Base-by-base conservation (phyloP, 2,888 invertebrate genomes). In the Flexamia atlantica region DNA sequence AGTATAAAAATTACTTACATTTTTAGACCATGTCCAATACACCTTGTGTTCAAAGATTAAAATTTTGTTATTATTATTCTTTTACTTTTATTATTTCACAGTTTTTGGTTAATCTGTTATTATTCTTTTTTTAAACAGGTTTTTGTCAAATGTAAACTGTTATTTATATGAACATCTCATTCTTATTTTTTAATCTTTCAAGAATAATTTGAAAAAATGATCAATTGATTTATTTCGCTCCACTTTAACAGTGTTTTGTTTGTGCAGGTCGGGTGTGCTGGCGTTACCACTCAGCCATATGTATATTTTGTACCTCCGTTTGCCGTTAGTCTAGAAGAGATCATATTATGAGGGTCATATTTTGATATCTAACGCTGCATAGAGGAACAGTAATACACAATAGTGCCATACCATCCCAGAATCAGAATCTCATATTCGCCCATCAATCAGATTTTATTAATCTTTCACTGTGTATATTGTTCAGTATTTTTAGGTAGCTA, bases 321-420 rank as follows among this genome's bases (percentile, higher is more conserved):
- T 85, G 85, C 83, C 83, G 85, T 85, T 85, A 84, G 82, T 83
- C 57, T 84, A 85, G 83, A 83, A 80, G 74, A 79, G 57, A 76
- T 64, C 40, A 81, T 81, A 79, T 84, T 23, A 84, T 72, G 79
- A 80, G 80, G 80, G 79, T 84, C 53, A 84, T 85, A 86, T 86
- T 86, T 87, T 87, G 86, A 87, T 86, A 86, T 83, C 84, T 86
- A 85, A 84, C 76, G 85, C 86, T 86, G 85, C 84, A 85, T 87
- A 87, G 86, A 86, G 87, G 85, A 86, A 86, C 87, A 86, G 81
- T 82, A 53, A 17, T 25, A 30, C 57, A 57, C n/a, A 32, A 81
- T 86, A 81, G 85, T 87, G 85, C 85, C 85, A 85, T 85, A 64
- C 64, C 7, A 64, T 28, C 20, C 53, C 23, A 5, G 85, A 83